Conservation (phyloP, 2,113 vertebrate species). For the Eulemur rufifrons region DNA sequence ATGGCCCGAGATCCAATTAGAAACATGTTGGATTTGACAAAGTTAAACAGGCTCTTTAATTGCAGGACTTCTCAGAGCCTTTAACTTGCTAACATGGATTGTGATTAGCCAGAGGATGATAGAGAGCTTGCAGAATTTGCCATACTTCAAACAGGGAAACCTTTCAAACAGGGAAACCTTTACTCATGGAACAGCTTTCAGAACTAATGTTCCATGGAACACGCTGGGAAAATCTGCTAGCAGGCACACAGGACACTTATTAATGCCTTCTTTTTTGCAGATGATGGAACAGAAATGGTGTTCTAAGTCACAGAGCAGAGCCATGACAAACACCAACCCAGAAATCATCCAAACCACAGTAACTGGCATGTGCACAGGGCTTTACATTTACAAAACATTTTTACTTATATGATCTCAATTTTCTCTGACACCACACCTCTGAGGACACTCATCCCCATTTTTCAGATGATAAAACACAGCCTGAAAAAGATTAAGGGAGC, state of each 20-base stretch:
- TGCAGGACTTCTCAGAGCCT: constrained; percentile 62
- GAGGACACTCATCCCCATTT: not conserved
- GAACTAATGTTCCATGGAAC: not conserved
- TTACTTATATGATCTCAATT: not conserved
- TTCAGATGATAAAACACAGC: constrained; percentile 30
- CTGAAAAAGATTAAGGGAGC: not conserved
- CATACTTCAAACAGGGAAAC: constrained; percentile 5
- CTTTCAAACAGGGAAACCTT: constrained; percentile 16
- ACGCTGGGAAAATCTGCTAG: not conserved
- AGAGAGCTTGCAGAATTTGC: constrained; percentile 10
- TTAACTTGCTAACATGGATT: not conserved
- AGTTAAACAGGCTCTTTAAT: not conserved
- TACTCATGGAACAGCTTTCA: not conserved
- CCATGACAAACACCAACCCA: not conserved
- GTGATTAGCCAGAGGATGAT: not conserved
- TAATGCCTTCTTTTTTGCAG: not conserved
- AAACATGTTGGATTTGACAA: not conserved
- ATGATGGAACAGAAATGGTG: constrained; percentile 34
- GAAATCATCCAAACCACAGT: constrained; percentile 4
- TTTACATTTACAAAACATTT: constrained; percentile 20
- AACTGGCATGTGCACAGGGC: not conserved
- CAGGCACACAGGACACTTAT: constrained; percentile 13
- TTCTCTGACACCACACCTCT: constrained; percentile 6
- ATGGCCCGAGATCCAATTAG: not conserved
- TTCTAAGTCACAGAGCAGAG: constrained; percentile 36